phyloP scores from a whole-genome alignment of 2,113 vertebrate species.

The Glareola pratincola region DNA sequence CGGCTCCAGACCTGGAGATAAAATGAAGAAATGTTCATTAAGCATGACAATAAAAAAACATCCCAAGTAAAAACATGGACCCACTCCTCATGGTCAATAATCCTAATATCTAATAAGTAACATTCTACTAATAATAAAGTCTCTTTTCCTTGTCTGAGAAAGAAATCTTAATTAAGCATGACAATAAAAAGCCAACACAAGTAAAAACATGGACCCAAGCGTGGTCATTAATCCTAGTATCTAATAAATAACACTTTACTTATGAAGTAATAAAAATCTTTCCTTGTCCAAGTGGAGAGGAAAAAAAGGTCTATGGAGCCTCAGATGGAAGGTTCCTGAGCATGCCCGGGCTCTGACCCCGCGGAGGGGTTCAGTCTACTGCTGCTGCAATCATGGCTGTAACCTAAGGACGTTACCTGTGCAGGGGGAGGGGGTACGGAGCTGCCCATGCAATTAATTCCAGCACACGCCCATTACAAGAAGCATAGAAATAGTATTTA shows the following conservation, averaged over 20 bases:
- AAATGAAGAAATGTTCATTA: neutral
- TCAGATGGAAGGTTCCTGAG: neutral
- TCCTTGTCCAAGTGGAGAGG: neutral
- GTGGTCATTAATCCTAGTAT: neutral
- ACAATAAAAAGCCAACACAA: neutral
- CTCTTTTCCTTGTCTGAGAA: neutral
- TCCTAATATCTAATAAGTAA: neutral
- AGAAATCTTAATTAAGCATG: neutral
- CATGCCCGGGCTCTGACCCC: fast-evolving
- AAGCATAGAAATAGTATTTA: neutral
- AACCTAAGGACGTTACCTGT: too few species aligned
- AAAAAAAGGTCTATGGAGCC: neutral
- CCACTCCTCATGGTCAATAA: too few species aligned
- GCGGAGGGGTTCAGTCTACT: too few species aligned
- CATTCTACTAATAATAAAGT: neutral
- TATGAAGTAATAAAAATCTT: neutral
- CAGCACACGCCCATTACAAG: neutral
- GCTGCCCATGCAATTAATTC: fast-evolving
- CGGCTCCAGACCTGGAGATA: neutral
- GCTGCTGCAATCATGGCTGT: neutral
- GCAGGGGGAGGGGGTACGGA: fast-evolving
- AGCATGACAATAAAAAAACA: neutral
- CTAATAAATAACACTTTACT: neutral
- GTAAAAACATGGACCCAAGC: neutral
- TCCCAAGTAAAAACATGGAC: neutral